These are phyloP conservation scores for Gasterosteus nipponicus DNA, from an alignment of 2,113 vertebrate genomes.

Conservation along the genomic window DNA sequence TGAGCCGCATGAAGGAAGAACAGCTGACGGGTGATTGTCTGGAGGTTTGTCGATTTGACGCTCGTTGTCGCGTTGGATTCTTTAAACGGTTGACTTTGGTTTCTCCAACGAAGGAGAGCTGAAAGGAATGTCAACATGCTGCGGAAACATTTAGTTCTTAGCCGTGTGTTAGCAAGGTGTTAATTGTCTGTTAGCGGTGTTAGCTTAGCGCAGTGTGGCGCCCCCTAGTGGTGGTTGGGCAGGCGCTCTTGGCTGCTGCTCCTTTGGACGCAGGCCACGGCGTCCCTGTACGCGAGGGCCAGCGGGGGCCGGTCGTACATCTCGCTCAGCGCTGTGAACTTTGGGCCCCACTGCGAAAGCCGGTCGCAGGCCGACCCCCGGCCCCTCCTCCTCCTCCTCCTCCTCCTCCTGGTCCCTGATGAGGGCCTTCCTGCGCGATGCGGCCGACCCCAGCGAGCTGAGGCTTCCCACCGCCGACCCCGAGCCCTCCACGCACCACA, in stretches of 20 bases:
- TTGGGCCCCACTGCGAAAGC: slow-evolving; percentile 83
- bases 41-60: background rate
- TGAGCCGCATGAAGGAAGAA: background rate
- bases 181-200: too few species aligned
- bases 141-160: background rate
- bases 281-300: slow-evolving; percentile 63
- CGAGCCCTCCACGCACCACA: slow-evolving; percentile 85
- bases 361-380: slow-evolving; percentile 71
- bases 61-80: background rate
- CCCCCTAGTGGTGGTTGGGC: slow-evolving; percentile 63
- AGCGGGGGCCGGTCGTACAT: slow-evolving; percentile 77
- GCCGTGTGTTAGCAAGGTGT: background rate
- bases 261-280: slow-evolving; percentile 53
- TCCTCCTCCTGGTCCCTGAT: background rate
- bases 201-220: background rate
- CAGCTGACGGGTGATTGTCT: background rate
- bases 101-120: too few species aligned
- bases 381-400: slow-evolving; percentile 16
- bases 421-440: slow-evolving; percentile 20
- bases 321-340: slow-evolving; percentile 84
- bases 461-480: slow-evolving; percentile 84
- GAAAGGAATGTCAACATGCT: too few species aligned
- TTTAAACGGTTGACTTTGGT: background rate
- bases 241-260: slow-evolving; percentile 66
- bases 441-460: slow-evolving; percentile 83